These are phyloP conservation scores for Caenorhabditis sp. DNA, from an alignment of 2,888 invertebrate species.

Conservation along the genomic window DNA sequence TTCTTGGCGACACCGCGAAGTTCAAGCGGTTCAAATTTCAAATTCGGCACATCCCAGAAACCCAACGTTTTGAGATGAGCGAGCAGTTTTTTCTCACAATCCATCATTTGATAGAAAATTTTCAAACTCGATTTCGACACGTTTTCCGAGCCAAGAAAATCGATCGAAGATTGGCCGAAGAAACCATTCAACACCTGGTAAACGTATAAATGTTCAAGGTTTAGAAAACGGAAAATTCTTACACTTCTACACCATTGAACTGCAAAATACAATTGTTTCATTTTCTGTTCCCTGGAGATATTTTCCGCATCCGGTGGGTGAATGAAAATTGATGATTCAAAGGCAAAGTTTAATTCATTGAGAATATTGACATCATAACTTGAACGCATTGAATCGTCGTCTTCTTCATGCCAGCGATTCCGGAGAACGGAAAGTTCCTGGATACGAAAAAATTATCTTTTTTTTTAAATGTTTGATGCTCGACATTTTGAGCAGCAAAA, in stretches of 20 bases:
- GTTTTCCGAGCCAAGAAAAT: conserved; percentile 11
- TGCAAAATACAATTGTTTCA: conserved; percentile 7
- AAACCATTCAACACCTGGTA: conserved; percentile 22
- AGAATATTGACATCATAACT: conserved; percentile 15
- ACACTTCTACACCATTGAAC: conserved; percentile 24
- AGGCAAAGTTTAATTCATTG: conserved; percentile 17
- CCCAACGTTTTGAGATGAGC: not conserved
- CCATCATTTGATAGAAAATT: conserved; percentile 24
- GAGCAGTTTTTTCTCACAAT: conserved; percentile 17
- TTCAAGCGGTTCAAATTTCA: conserved; percentile 14
- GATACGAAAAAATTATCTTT: not conserved
- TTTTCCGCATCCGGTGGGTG: not conserved
- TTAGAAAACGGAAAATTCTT: not conserved
- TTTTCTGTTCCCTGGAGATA: not conserved
- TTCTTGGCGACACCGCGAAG: not conserved
- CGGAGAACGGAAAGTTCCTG: conserved; percentile 37
- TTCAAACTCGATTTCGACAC: conserved; percentile 5
- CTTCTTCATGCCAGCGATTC: conserved; percentile 41
- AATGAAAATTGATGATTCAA: conserved; percentile 1
- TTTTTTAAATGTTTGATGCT: not conserved
- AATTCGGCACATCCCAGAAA: conserved; percentile 23
- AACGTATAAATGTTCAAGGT: not conserved
- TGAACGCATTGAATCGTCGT: conserved; percentile 29
- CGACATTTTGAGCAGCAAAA: too few species aligned
- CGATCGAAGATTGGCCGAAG: conserved; percentile 13